Conservation (phyloP, 2,797 vertebrate genomes). For the Crypturellus tataupa region DNA sequence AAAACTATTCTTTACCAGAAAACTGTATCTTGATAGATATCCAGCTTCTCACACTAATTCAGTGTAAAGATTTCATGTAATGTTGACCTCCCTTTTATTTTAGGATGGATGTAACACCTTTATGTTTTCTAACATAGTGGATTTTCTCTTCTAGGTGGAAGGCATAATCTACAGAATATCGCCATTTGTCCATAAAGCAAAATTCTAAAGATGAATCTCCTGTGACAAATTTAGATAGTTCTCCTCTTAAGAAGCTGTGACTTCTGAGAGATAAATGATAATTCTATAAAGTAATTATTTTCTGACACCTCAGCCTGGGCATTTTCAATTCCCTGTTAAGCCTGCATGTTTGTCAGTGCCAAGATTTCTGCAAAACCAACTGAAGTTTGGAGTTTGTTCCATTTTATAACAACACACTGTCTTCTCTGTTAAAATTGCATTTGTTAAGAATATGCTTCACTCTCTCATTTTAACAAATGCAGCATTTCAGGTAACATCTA, state of each 20-base stretch:
- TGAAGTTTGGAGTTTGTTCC: neutral
- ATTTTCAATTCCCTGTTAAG: neutral
- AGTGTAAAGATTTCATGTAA: neutral
- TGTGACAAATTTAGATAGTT: neutral
- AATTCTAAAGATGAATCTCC: neutral
- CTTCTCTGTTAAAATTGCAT: neutral
- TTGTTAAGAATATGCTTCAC: fast-evolving
- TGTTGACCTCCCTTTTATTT: neutral
- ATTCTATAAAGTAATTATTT: constrained; percentile 33
- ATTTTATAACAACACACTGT: neutral
- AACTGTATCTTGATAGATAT: neutral
- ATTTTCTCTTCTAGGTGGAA: neutral
- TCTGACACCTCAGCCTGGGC: neutral
- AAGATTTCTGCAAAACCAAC: neutral
- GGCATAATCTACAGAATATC: neutral
- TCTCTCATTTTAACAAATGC: neutral
- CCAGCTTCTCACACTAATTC: neutral
- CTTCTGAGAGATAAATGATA: constrained; percentile 19
- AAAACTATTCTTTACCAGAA: neutral
- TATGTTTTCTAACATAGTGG: neutral
- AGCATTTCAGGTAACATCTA: neutral
- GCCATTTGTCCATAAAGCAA: neutral
- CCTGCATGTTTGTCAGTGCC: neutral
- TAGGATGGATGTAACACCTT: neutral
- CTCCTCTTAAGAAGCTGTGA: neutral